Evolutionary conservation across 2,888 invertebrate species (phyloP).

Genomic region (Agrotis exclamationis): DNA sequence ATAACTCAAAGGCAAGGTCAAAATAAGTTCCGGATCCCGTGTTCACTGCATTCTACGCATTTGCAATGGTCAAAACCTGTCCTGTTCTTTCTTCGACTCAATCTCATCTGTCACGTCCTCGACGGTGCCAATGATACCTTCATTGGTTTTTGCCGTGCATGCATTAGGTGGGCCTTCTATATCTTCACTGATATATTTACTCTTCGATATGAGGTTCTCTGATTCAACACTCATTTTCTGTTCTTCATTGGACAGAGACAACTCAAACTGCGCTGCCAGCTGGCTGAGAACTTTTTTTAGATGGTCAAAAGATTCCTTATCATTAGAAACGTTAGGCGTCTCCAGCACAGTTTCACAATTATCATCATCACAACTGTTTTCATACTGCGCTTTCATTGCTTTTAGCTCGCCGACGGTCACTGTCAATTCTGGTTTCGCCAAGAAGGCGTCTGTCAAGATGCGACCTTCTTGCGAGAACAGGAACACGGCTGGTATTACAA

Average conservation of each 20-base stretch:
- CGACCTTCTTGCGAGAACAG: conserved; percentile 95
- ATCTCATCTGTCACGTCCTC: conserved; percentile 38
- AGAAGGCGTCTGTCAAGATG: conserved; percentile 92
- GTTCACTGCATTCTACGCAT: conserved; percentile 51
- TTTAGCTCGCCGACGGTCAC: conserved; percentile 90
- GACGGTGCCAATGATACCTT: conserved; percentile 18
- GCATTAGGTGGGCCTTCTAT: conserved; percentile 36
- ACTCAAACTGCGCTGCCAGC: conserved; percentile 83
- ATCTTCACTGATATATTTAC: conserved; percentile 67
- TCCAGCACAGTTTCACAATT: conserved; percentile 74
- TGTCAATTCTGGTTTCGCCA: conserved; percentile 89
- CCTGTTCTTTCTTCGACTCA: conserved; percentile 57
- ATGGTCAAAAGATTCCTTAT: conserved; percentile 82
- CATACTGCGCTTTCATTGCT: conserved; percentile 77
- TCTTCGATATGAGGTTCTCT: conserved; percentile 64
- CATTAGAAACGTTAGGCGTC: conserved; percentile 63
- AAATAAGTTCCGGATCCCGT: conserved; percentile 41
- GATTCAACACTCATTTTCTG: conserved; percentile 62
- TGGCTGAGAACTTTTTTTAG: conserved; percentile 86
- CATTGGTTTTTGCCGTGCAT: conserved; percentile 45
- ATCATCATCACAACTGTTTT: conserved; percentile 73
- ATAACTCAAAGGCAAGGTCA: conserved; percentile 29
- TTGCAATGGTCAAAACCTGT: conserved; percentile 68
- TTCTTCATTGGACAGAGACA: conserved; percentile 78
- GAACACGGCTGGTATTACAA: conserved; percentile 97